Evolutionary conservation across 1,140 invertebrate genomes (phyloP).

Genomic region (Platyscapa corneri): DNA sequence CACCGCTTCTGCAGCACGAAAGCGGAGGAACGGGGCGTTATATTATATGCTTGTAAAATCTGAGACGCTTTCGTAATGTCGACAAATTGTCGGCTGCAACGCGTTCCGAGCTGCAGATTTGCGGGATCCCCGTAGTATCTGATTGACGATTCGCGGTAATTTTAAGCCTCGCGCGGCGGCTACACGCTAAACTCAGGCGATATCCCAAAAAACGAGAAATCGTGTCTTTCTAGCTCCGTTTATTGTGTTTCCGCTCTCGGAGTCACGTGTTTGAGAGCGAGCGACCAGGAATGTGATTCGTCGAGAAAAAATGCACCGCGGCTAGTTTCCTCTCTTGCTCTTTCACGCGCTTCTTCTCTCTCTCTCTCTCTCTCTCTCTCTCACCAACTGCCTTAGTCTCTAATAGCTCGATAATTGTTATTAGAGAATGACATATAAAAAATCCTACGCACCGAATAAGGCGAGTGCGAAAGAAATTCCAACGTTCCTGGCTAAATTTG

Average conservation of each 20-base stretch:
- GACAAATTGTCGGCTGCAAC: conserved; percentile 63
- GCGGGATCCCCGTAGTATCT: conserved; percentile 62
- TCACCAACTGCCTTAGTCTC: neutral
- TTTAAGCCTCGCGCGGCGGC: conserved; percentile 47
- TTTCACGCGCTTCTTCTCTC: conserved; percentile 15
- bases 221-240: conserved; percentile 18
- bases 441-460: too few relatives aligned
- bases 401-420: too few relatives aligned
- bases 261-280: conserved; percentile 37
- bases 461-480: too few relatives aligned
- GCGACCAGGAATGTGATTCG: neutral
- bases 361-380: neutral
- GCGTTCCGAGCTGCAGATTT: conserved; percentile 55
- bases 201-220: conserved; percentile 55
- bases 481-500: too few relatives aligned
- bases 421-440: too few relatives aligned
- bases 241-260: neutral
- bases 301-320: too few relatives aligned
- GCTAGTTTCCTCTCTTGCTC: too few relatives aligned
- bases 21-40: neutral
- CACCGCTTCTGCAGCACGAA: neutral
- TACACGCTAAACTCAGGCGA: conserved; percentile 18
- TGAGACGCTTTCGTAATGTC: conserved; percentile 57
- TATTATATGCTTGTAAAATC: conserved; percentile 27
- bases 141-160: conserved; percentile 65